Conservation (phyloP, 2,888 invertebrate genomes). For the Hirudinaria manillensis region DNA sequence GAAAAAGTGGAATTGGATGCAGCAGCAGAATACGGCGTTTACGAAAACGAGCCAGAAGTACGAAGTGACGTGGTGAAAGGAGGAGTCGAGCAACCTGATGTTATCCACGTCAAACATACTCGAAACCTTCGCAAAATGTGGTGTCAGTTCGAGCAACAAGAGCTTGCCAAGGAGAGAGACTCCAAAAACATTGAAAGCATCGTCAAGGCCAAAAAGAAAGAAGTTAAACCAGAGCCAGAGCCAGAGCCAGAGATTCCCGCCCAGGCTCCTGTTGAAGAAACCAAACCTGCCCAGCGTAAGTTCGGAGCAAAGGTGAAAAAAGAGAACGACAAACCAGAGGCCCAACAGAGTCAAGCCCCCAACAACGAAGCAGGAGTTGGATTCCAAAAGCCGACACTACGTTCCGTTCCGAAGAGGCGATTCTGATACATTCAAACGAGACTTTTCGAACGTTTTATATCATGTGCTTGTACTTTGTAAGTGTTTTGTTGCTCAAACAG, state of each 20-base stretch:
- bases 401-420: constrained; percentile 15
- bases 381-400: constrained; percentile 25
- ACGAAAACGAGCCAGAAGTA: constrained; percentile 34
- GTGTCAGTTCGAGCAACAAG: constrained; percentile 35
- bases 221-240: constrained; percentile 29
- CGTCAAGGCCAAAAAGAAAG: constrained; percentile 30
- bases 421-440: constrained; percentile 4
- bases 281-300: constrained; percentile 14
- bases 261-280: constrained; percentile 27
- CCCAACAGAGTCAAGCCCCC: not conserved
- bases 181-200: constrained; percentile 28
- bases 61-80: constrained; percentile 30
- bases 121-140: constrained; percentile 34
- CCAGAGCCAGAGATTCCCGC: constrained; percentile 19
- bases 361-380: not conserved
- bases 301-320: constrained; percentile 23
- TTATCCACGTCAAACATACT: constrained; percentile 33
- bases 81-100: constrained; percentile 34
- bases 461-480: no score
- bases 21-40: constrained; percentile 32
- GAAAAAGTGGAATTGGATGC: constrained; percentile 27
- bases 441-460: constrained; percentile 5
- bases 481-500: no score
- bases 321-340: constrained; percentile 14
- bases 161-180: constrained; percentile 27